Percentiles rank a stretch among this genome's conserved stretches.
Conservation (phyloP, 1,140 invertebrate species). For the Cotesia vestalis region DNA sequence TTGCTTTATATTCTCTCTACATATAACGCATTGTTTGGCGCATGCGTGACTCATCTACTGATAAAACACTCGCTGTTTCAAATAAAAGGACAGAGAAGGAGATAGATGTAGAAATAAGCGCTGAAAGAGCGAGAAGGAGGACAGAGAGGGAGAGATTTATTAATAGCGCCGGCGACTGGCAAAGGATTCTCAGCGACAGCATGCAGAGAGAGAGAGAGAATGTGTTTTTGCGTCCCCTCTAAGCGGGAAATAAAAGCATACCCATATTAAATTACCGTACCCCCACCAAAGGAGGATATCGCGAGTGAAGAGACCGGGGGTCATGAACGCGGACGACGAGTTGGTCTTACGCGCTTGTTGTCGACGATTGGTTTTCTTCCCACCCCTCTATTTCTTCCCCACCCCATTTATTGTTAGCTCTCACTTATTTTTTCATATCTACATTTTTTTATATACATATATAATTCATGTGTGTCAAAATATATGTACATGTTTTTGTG, state of each 20-base stretch:
- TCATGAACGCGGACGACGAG: slow-evolving; percentile 31
- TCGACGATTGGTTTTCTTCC: slow-evolving; percentile 61
- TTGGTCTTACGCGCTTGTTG: slow-evolving; percentile 43
- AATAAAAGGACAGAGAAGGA: background rate
- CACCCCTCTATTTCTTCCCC: slow-evolving; percentile 41
- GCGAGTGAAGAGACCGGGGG: slow-evolving; percentile 3
- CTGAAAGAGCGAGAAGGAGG: slow-evolving; percentile 10
- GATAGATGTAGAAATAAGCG: background rate
- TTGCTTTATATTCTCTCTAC: slow-evolving; percentile 32
- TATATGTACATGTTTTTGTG: no score
- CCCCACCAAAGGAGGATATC: no score
- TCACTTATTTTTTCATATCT: slow-evolving; percentile 13
- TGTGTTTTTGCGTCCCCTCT: no score
- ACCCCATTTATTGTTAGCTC: slow-evolving; percentile 25
- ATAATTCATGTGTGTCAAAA: no score
- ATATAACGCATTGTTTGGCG: slow-evolving; percentile 13
- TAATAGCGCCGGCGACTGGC: slow-evolving; percentile 30
- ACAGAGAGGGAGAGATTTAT: slow-evolving; percentile 38
- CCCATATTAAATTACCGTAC: no score
- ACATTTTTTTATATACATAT: background rate
- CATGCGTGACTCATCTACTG: slow-evolving; percentile 24
- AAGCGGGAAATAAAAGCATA: background rate
- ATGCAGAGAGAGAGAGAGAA: background rate
- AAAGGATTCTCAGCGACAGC: no score
- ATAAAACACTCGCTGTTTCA: background rate